Evolutionary conservation across 1,140 invertebrate species (phyloP), one percentile per base, ranked within the genome.

Genomic region (Melanaphis sacchari): DNA sequence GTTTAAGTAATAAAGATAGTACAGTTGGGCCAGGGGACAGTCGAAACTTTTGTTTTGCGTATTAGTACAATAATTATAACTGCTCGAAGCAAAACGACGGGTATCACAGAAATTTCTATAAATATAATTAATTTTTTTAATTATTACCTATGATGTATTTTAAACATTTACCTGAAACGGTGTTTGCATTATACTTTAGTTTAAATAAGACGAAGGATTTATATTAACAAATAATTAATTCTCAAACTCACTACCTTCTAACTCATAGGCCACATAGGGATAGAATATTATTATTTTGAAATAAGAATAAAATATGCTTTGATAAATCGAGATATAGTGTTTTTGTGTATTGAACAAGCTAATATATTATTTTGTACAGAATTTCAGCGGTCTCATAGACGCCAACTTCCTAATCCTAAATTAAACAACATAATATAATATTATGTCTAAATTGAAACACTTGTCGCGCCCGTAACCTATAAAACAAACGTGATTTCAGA

Each of bases 401-500:
- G 2, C 8, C 31, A 59, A 59, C 11, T 59, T 9, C 4, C 31
- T 11, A 66, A 15, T 31, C 8, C 59, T 15, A n/a, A 66, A 66
- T 66, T 66, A 66, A 49, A 66, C 9, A 18, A 66, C 9, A n/a
- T 21, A 15, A 59, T 59, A 66, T 66, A 26, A 59, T 59, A 66
- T 66, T 26, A 59, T 81, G 76, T 36, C 9, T 81, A 4, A n/a
- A 8, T n/a, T n/a, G 7, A 81, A 2, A 38, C 0, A 24, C 36
- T 24, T 15, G 7, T 24, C 7, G 21, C 81, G 8, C 36, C 6
- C 15, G 36, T 26, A 40, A 24, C 82, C 9, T 26, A 84, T 92
- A 8, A 94, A 91, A 31, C 91, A 87, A 93, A 76, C 31, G 59
- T 76, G 87, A 87, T 94, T 94, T 82, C 94, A 97, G 97, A 97